These are phyloP conservation scores for Lacanobia oleracea DNA, from an alignment of 2,888 invertebrate genomes.

Conservation along the genomic window DNA sequence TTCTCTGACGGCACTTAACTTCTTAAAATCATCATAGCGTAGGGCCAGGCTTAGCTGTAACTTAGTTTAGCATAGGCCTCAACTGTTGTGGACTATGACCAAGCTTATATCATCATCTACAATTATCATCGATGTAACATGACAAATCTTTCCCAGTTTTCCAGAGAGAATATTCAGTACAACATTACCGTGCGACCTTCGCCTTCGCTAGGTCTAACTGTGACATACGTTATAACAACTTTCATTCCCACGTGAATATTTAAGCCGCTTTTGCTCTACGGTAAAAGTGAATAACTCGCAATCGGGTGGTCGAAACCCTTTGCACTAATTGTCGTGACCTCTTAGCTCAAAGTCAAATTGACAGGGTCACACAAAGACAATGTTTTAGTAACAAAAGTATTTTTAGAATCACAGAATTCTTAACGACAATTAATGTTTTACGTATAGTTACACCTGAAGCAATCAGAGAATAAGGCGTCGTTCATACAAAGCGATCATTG, in stretches of 20 bases:
- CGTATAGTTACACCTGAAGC: too few species aligned
- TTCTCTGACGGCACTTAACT: too few species aligned
- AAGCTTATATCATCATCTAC: too few species aligned
- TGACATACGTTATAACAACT: not conserved
- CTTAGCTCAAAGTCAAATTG: too few species aligned
- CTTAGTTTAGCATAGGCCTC: not conserved
- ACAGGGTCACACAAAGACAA: not conserved
- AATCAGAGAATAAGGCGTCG: too few species aligned
- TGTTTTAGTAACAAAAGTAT: not conserved
- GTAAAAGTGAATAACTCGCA: not conserved
- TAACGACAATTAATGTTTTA: too few species aligned
- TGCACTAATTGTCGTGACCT: not conserved
- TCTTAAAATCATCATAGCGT: too few species aligned
- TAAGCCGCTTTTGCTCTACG: not conserved
- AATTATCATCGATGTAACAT: not conserved
- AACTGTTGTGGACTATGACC: not conserved
- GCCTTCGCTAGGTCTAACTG: not conserved
- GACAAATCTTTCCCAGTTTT: too few species aligned
- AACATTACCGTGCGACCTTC: not conserved
- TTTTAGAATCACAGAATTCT: not conserved
- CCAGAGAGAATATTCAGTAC: too few species aligned
- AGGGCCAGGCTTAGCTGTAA: too few species aligned
- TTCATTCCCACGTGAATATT: constrained; percentile 21
- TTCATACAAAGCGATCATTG: too few species aligned
- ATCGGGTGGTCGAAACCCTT: not conserved